phyloP scores from a whole-genome alignment of 2,113 vertebrate genomes.

The Holacanthus passer region DNA sequence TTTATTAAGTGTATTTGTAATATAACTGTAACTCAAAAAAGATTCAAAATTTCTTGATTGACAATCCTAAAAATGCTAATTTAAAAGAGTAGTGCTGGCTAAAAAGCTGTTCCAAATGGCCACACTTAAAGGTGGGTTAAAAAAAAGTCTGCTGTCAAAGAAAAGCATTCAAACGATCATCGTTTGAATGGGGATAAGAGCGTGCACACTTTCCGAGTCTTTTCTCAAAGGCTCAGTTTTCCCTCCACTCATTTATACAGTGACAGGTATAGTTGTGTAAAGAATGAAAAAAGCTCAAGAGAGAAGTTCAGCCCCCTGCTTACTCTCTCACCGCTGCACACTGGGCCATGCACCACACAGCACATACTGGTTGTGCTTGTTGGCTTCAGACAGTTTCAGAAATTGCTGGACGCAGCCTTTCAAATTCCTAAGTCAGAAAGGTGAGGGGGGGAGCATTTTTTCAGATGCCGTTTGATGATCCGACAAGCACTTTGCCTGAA shows the following conservation, averaged over 20 bases:
- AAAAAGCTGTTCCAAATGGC: background rate
- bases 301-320: background rate
- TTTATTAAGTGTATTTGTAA: background rate
- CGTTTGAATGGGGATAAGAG: background rate
- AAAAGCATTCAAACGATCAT: background rate
- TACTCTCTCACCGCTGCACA: background rate
- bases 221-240: background rate
- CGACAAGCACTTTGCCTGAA: slow-evolving; percentile 16
- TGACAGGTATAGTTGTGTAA: background rate
- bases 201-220: background rate
- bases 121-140: background rate
- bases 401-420: background rate
- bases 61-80: background rate
- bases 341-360: background rate
- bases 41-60: background rate
- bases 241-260: background rate
- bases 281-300: background rate
- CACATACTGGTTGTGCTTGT: background rate
- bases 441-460: background rate
- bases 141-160: background rate
- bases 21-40: background rate
- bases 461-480: background rate
- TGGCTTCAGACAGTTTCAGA: background rate
- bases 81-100: background rate
- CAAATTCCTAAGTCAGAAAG: background rate